Percentiles rank a stretch among this genome's conserved stretches.
phyloP scores from a whole-genome alignment of 2,888 invertebrate species.

The Pseudococcus viburni region DNA sequence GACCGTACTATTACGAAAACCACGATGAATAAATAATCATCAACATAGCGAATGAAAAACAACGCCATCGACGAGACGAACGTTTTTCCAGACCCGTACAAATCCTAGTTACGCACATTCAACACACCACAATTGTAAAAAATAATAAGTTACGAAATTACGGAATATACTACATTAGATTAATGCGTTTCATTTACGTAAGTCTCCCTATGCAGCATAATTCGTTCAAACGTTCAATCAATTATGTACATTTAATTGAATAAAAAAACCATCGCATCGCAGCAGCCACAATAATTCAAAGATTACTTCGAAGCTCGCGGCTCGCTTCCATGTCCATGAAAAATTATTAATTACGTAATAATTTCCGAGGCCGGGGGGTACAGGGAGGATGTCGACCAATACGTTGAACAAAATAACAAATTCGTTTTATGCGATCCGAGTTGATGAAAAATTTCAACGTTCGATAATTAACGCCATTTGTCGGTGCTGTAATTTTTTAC shows the following conservation, averaged over 20 bases:
- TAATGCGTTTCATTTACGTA: slow-evolving; percentile 36
- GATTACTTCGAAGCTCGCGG: neutral
- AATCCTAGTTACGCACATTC: neutral
- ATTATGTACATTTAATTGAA: slow-evolving; percentile 1
- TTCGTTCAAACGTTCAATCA: neutral
- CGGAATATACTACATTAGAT: slow-evolving; percentile 14
- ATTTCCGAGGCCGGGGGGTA: neutral
- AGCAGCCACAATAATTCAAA: neutral
- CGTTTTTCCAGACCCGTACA: slow-evolving; percentile 24
- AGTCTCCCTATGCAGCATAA: neutral
- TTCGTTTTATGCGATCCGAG: neutral
- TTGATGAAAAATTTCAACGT: neutral
- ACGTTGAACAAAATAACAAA: neutral
- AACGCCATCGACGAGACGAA: neutral
- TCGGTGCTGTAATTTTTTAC: neutral
- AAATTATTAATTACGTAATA: slow-evolving; percentile 12
- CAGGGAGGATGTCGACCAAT: neutral
- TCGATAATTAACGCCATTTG: neutral
- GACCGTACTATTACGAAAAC: neutral
- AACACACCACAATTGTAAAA: neutral
- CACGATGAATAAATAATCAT: neutral
- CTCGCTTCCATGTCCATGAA: slow-evolving; percentile 10
- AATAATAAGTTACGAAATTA: slow-evolving; percentile 1
- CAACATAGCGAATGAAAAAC: neutral
- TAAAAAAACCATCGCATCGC: neutral